Conservation (phyloP, 1,140 invertebrate species). For the Papilio polyxenes region DNA sequence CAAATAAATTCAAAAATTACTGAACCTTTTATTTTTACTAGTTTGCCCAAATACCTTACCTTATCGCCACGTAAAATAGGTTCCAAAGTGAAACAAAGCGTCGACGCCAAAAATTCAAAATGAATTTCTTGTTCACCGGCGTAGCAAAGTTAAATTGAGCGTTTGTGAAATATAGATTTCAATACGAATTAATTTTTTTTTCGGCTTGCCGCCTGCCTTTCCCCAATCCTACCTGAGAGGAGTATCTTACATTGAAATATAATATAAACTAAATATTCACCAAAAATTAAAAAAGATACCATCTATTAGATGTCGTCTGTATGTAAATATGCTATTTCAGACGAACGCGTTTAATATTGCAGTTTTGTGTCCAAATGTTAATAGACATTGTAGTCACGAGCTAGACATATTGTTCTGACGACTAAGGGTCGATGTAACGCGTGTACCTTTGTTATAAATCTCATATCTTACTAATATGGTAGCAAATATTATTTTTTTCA, state of each 20-base stretch:
- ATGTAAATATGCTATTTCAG: neutral
- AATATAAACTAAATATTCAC: too few species aligned
- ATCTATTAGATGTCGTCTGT: neutral
- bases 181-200: neutral
- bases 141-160: constrained; percentile 16
- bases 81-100: neutral
- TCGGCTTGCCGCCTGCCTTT: too few species aligned
- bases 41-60: neutral
- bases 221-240: too few species aligned
- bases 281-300: neutral
- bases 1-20: too few species aligned
- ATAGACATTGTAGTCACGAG: constrained; percentile 10
- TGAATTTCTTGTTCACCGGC: neutral
- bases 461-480: neutral
- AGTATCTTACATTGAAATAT: too few species aligned
- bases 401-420: constrained; percentile 16
- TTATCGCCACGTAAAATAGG: neutral
- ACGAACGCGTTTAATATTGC: neutral
- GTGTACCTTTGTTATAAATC: neutral
- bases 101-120: neutral
- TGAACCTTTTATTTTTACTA: neutral
- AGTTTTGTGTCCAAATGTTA: neutral
- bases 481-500: neutral
- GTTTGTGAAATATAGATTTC: constrained; percentile 9
- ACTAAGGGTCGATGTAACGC: neutral